phyloP scores from a whole-genome alignment of 2,888 invertebrate species.

The Catocala sponsa region DNA sequence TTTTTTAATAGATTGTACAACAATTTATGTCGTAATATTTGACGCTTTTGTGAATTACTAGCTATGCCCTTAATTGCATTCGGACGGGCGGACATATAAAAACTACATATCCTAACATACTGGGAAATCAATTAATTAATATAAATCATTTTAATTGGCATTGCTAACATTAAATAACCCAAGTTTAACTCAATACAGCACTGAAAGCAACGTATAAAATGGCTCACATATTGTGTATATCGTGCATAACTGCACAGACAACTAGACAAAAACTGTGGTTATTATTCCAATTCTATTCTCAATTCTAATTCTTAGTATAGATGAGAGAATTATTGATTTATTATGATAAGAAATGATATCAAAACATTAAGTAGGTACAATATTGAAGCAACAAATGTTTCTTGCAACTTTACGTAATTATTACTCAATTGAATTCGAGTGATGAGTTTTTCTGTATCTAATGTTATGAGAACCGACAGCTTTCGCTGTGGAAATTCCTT shows the following conservation, averaged over 20 bases:
- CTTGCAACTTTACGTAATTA: slow-evolving; percentile 60
- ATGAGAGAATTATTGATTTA: slow-evolving; percentile 31
- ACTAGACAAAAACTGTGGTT: no score
- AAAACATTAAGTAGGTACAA: slow-evolving; percentile 22
- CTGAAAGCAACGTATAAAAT: no score
- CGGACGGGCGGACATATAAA: no score
- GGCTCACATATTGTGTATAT: no score
- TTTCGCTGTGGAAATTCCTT: slow-evolving; percentile 59
- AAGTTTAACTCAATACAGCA: no score
- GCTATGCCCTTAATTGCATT: no score
- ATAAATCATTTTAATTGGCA: no score
- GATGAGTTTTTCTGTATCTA: slow-evolving; percentile 59
- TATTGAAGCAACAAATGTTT: slow-evolving; percentile 50
- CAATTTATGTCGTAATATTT: slow-evolving; percentile 10
- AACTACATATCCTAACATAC: no score
- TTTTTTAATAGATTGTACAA: background rate
- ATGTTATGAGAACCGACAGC: slow-evolving; percentile 58
- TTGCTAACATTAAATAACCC: no score
- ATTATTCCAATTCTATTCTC: no score
- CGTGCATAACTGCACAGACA: no score
- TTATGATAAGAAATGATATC: slow-evolving; percentile 54
- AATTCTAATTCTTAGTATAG: background rate
- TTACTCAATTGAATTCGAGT: slow-evolving; percentile 56
- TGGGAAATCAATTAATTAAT: no score
- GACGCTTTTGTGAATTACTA: slow-evolving; percentile 5